Base-by-base conservation (phyloP, 2,888 invertebrate genomes). In the Sesia bembeciformis region DNA sequence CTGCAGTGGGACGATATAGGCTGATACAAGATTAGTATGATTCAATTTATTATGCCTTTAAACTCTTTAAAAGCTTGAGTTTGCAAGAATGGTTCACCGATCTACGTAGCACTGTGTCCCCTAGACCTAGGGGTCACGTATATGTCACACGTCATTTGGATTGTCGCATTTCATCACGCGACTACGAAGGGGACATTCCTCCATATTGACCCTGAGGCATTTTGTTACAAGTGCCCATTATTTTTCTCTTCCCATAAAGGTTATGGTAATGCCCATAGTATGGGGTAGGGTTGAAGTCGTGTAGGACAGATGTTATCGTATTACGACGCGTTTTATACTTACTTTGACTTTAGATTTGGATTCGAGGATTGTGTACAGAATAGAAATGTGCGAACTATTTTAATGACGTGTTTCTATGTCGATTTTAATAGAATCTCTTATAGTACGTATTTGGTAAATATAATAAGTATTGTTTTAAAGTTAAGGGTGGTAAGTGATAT, bases 101-200 rank as follows among this genome's bases (percentile, higher is more conserved):
- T 49, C 57, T 4, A 7, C 3, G 4, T 6, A 4, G 0, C 67
- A 52, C 57, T 81, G 61, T 64, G 61, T 66, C 63, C 43, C 5
- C 51, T 52, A 51, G 52, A 60, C 57, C 60, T 58, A 23, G 57
- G 73, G 66, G 72, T 73, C 85, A 84, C 84, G 87, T 84, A 74
- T 70, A 67, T 84, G 87, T 88, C 88, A 85, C 89, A 84, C 84
- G 80, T 88, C 87, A 86, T 88, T 84, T 77, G 71, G 75, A 76
- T 74, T 80, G 84, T 81, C 86, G 84, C 89, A 84, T 90, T 90
- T 90, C 90, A 90, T 90, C 89, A 82, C 81, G 66, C 71, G 61
- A 64, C 55, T 56, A 56, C 55, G 61, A 56, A 58, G 60, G 63
- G 56, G 55, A 40, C 46, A n/a, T 46, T 59, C 63, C 66, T 70